Evolutionary conservation across 2,888 invertebrate genomes (phyloP), one percentile per base, ranked within the genome.

Genomic region (Drosophila lacicola): DNA sequence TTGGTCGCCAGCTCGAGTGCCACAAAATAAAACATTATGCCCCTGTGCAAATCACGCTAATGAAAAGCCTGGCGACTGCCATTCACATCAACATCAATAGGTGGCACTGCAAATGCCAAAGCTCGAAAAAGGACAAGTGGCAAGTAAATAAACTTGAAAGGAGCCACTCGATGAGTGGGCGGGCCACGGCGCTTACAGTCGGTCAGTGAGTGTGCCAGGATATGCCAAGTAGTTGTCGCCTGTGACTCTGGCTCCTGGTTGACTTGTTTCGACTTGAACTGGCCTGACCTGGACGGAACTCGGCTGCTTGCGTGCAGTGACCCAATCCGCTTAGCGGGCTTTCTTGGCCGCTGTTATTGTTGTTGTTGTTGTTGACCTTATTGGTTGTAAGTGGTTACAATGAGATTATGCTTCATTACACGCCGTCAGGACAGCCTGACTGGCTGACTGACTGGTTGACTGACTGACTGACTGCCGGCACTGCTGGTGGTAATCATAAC

Each of bases 391-490:
- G 83, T 83, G 88, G 78, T 67, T 70, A 88, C 85, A 88, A 88
- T 87, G 71, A 68, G 89, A 89, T 90, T 90, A 85, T 77, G 88
- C 79, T 90, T 88, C 90, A 90, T 88, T 88, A 89, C 87, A 70
- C 80, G 80, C 56, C 66, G 51, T 19, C 75, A 55, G 47, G 60
- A 49, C 61, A 46, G 39, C n/a, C 37, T 36, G 39, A 33, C 55
- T 39, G 37, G 9, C 10, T 37, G 47, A 11, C 33, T 58, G 49
- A 14, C 49, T 53, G 41, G n/a, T 54, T 54, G 56, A 9, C 19
- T 49, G 36, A 34, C 36, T 56, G 51, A 55, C 33, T 66, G 46
- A 49, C 44, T 56, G 58, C 34, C 54, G 21, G 67, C 57, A 55
- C 53, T 41, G 34, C 56, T 67, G 71, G 63, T 77, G 74, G 77